phyloP scores from a whole-genome alignment of 1,140 invertebrate species.

The Ectropis grisescens region DNA sequence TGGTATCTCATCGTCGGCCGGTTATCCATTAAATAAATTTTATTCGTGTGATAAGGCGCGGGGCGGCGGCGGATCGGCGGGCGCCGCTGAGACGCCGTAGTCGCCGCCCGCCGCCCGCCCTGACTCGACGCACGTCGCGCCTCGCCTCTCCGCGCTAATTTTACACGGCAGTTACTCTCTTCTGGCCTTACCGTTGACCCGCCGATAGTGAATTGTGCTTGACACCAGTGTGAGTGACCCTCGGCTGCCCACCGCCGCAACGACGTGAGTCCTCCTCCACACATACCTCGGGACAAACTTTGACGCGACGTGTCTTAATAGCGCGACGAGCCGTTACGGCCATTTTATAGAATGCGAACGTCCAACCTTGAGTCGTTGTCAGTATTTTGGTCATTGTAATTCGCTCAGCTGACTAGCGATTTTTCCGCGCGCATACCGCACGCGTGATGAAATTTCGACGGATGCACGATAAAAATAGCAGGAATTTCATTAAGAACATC shows the following conservation, averaged over 20 bases:
- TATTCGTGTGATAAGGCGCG: slow-evolving; percentile 56
- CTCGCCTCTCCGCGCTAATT: slow-evolving; percentile 37
- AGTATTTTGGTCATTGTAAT: slow-evolving; percentile 49
- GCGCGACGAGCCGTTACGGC: slow-evolving; percentile 38
- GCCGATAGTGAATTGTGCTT: slow-evolving; percentile 49
- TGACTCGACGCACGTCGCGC: slow-evolving; percentile 30
- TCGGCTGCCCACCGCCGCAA: too few relatives aligned
- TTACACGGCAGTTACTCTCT: slow-evolving; percentile 44
- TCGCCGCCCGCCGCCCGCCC: slow-evolving; percentile 31
- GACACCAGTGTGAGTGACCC: slow-evolving; percentile 21
- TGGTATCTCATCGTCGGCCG: slow-evolving; percentile 40
- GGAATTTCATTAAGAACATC: slow-evolving; percentile 15
- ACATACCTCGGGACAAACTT: slow-evolving; percentile 7
- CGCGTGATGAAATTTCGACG: slow-evolving; percentile 10
- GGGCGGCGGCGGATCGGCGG: slow-evolving; percentile 35
- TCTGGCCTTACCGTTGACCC: slow-evolving; percentile 29
- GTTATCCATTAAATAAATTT: slow-evolving; percentile 66
- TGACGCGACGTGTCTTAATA: slow-evolving; percentile 29
- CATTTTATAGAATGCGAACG: slow-evolving; percentile 47
- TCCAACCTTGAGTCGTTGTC: slow-evolving; percentile 46
- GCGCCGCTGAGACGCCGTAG: slow-evolving; percentile 51
- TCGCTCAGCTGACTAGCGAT: slow-evolving; percentile 23
- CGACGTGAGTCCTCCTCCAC: too few relatives aligned
- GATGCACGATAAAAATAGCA: slow-evolving; percentile 25
- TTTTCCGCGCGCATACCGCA: slow-evolving; percentile 4